Base-by-base conservation (phyloP, 1,140 invertebrate species). In the Zaprionus taronus region DNA sequence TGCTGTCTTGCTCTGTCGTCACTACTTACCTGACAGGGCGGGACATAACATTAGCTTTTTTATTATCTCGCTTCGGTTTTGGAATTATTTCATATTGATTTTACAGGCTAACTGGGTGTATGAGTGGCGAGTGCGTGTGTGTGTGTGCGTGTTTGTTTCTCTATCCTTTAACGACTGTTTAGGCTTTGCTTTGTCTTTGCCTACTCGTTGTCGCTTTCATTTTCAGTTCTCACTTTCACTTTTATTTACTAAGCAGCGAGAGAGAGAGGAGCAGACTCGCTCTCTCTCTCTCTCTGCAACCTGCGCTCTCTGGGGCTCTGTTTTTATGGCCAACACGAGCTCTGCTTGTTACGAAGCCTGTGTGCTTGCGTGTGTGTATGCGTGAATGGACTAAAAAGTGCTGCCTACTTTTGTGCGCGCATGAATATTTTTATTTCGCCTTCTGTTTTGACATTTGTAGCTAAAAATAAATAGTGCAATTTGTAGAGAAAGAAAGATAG, bases 311-410 rank as follows among this genome's bases (percentile, higher is more conserved):
- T 51, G 7, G 47, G 11, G 47, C 7, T 51, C 71, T 57, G 68
- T 56, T 90, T 89, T 89, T 90, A 89, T 89, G 81, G 79, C 60
- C 77, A 67, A 82, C 81, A 90, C 85, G 85, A 85, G 86, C 85
- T 38, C 14, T 17, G 49, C 75, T 68, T 71, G 77, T 71, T 79
- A 49, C 41, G 68, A 81, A 62, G 72, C 78, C 69, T 51, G 38
- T 68, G 11, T 38, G 26, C 7, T 22, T 60, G 26, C 7, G 22
- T 60, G 49, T 41, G 31, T 60, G 31, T 60, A 12, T 67, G 31
- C 15, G 49, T 64, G 47, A 51, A 17, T 24, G 20, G 5, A 24
- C 12, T 69, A 31, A 60, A 74, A 49, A 57, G 38, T 74, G 51
- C 31, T 74, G 72, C 66, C 72, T 74, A 69, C 72, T 74, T 69